A percentile compares a stretch with the other conserved stretches of the same genome.
These are phyloP conservation scores for Ophiodon elongatus DNA, from an alignment of 2,113 vertebrate species.

Conservation along the genomic window DNA sequence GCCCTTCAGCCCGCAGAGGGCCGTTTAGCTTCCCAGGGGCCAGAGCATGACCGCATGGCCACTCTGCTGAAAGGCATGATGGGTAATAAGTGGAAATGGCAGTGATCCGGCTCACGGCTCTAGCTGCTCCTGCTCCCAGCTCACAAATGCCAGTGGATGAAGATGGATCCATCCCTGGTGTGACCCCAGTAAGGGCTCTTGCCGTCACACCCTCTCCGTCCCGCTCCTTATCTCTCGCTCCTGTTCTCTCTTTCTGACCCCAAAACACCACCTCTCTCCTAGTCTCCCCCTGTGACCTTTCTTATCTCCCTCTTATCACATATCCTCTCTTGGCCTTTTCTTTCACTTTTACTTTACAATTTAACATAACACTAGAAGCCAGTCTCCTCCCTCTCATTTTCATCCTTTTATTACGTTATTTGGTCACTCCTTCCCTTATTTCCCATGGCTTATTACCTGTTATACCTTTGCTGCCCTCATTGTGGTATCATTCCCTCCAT, in stretches of 20 bases:
- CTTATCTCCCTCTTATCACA: conserved; percentile 53
- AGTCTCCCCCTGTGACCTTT: conserved; percentile 33
- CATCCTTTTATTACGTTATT: conserved; percentile 52
- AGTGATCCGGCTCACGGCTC: conserved; percentile 75
- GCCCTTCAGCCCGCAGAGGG: conserved; percentile 65
- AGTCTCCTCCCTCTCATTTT: conserved; percentile 49
- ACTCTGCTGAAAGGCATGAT: conserved; percentile 80
- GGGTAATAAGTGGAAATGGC: conserved; percentile 83
- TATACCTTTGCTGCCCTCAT: conserved; percentile 54
- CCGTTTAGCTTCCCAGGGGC: conserved; percentile 74
- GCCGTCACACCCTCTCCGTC: conserved; percentile 54
- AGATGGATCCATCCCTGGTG: conserved; percentile 69
- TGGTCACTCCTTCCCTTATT: conserved; percentile 53
- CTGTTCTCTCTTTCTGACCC: conserved; percentile 54
- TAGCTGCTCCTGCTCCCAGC: conserved; percentile 50
- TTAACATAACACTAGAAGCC: conserved; percentile 31
- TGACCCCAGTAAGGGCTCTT: conserved; percentile 65
- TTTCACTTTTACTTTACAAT: conserved; percentile 45
- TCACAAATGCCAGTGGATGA: conserved; percentile 74
- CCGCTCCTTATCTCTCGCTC: conserved; percentile 55
- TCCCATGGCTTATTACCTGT: conserved; percentile 59
- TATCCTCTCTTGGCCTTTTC: conserved; percentile 48
- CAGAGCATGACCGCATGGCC: conserved; percentile 73
- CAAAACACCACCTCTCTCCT: conserved; percentile 33
- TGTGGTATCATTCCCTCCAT: conserved; percentile 47